Percentiles rank a stretch among this genome's conserved stretches.
Conservation (phyloP, 2,888 invertebrate genomes). For the Ditula angustiorana region DNA sequence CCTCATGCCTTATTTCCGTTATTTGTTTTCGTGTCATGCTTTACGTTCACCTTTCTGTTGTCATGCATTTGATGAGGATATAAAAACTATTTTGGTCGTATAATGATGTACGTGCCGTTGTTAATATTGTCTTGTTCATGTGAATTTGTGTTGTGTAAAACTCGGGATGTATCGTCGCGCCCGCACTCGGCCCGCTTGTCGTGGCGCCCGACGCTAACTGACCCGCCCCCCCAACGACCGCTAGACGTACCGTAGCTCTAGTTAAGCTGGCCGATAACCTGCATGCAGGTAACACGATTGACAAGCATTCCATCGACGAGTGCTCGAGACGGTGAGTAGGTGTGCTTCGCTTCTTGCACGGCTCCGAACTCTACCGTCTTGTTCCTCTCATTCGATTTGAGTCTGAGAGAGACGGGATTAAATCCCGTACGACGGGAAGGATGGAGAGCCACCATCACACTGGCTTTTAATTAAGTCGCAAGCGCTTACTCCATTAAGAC, state of each 20-base stretch:
- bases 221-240: slow-evolving; percentile 68
- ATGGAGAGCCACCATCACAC: slow-evolving; percentile 13
- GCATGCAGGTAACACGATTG: slow-evolving; percentile 73
- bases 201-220: slow-evolving; percentile 63
- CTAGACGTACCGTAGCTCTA: slow-evolving; percentile 78
- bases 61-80: slow-evolving; percentile 66
- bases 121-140: slow-evolving; percentile 82
- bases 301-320: slow-evolving; percentile 81
- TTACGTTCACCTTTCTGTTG: slow-evolving; percentile 61
- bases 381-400: neutral
- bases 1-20: slow-evolving; percentile 58
- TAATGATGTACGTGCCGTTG: slow-evolving; percentile 73
- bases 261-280: slow-evolving; percentile 70
- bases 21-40: slow-evolving; percentile 68
- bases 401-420: neutral
- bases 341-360: slow-evolving; percentile 65
- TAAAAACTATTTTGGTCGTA: slow-evolving; percentile 86
- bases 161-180: slow-evolving; percentile 71
- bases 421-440: neutral
- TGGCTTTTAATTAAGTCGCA: slow-evolving; percentile 31
- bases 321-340: slow-evolving; percentile 77
- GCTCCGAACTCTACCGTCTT: slow-evolving; percentile 40
- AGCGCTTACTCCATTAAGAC: slow-evolving; percentile 11
- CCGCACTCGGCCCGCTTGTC: slow-evolving; percentile 78
- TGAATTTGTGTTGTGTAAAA: slow-evolving; percentile 84